phyloP scores from a whole-genome alignment of 2,113 vertebrate genomes.

The Chloebia gouldiae region DNA sequence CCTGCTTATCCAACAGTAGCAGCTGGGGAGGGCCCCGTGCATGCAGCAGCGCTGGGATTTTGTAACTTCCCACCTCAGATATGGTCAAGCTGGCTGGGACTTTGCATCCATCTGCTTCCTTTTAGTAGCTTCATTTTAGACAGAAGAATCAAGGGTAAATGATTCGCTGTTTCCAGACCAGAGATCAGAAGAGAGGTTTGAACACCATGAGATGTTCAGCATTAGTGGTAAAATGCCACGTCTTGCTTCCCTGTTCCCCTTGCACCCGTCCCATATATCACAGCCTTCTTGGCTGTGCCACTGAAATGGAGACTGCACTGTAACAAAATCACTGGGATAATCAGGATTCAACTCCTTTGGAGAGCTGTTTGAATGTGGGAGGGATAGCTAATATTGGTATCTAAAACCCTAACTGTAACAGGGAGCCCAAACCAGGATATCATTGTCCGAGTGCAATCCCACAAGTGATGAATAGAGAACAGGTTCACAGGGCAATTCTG shows the following conservation, averaged over 20 bases:
- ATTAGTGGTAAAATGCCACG: not conserved
- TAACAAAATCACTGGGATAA: not conserved
- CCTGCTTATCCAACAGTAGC: not conserved
- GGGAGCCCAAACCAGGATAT: not conserved
- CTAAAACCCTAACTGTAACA: not conserved
- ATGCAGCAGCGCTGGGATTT: not conserved
- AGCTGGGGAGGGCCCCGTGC: not conserved
- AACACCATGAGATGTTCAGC: not conserved
- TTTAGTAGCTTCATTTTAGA: not conserved
- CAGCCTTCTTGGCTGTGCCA: not conserved
- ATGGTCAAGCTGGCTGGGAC: not conserved
- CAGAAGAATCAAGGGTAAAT: not conserved
- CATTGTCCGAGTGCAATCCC: fast-evolving
- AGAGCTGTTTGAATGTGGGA: not conserved
- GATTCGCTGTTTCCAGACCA: not conserved
- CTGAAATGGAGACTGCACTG: not conserved
- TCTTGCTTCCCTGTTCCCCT: not conserved
- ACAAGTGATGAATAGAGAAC: not conserved
- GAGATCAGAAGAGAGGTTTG: not conserved
- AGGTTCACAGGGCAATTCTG: not conserved
- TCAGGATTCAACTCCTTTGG: not conserved
- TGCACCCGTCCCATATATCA: not conserved
- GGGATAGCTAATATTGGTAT: not conserved
- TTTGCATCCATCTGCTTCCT: not conserved
- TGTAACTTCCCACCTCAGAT: not conserved